A percentile compares a stretch with the other conserved stretches of the same genome.
Conservation (phyloP, 2,113 vertebrate genomes). For the Pelodiscus sinensis region DNA sequence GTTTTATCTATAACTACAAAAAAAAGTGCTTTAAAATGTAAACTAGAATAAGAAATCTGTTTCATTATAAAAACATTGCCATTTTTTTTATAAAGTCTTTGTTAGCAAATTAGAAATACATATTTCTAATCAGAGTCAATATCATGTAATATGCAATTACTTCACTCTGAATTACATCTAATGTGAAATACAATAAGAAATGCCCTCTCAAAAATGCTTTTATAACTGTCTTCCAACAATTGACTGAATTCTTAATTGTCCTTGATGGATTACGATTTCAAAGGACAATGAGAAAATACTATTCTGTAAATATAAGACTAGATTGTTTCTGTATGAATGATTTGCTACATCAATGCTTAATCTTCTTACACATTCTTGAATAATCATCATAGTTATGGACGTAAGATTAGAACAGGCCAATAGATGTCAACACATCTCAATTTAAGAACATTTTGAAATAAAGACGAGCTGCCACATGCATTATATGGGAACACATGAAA, state of each 20-base stretch:
- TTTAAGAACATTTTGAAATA: not conserved
- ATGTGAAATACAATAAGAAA: not conserved
- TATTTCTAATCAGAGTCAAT: constrained; percentile 9
- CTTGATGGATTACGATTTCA: constrained; percentile 33
- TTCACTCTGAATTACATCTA: constrained; percentile 1
- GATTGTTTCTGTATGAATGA: not conserved
- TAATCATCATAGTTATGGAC: not conserved
- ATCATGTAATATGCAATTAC: constrained; percentile 5
- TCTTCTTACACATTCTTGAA: not conserved
- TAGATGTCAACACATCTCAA: accelerated
- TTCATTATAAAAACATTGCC: not conserved
- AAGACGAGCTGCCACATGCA: not conserved
- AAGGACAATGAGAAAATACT: not conserved
- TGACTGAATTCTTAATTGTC: constrained; percentile 35
- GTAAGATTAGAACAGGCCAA: not conserved
- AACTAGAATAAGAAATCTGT: not conserved
- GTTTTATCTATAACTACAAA: not conserved
- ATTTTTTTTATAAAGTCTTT: constrained; percentile 21
- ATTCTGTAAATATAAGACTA: not conserved
- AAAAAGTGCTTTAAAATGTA: not conserved
- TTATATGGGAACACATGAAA: not conserved
- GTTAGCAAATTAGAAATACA: not conserved
- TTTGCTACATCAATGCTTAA: not conserved
- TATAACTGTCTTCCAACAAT: constrained; percentile 16
- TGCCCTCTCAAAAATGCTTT: not conserved